Base-by-base conservation (phyloP, 2,888 invertebrate species). In the Pristionchus fissidentatus region DNA sequence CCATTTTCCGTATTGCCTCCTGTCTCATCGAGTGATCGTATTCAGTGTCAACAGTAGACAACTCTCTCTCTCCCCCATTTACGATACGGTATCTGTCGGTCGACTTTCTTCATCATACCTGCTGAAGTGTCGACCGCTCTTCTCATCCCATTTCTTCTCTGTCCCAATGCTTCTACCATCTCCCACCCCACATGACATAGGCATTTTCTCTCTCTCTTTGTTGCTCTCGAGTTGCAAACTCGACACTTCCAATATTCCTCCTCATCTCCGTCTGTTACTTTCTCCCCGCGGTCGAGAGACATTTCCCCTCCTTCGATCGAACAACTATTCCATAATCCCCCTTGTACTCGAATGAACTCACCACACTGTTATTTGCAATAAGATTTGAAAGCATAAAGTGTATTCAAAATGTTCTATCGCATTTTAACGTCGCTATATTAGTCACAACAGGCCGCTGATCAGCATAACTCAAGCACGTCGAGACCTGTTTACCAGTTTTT, bases 131-230 rank as follows among this genome's bases (percentile, higher is more conserved):
- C 35, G 66, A 5, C 1, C 32, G 15, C 32, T 7, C 62, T 62
- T 62, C 35, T 32, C 35, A 32, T 10, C 5, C 13, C 62, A 62
- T 62, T 35, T 38, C 38, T 38, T n/a, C 35, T 38, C 32, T 38
- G 38, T 41, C 66, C n/a, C 38, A 66, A 66, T 66, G 66, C 66
- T 66, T 66, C 66, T 66, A 66, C 66, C 66, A 66, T 66, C 66
- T 22, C 66, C n/a, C n/a, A n/a, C n/a, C 55, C 55, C 22, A 29
- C 66, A 66, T 66, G 66, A 66, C 66, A 19, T 66, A 66, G 66
- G 66, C 66, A 66, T 66, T 66, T n/a, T 66, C 41, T 35, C 66
- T 57, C n/a, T 5, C 26, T 10, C 38, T n/a, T 66, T 66, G 41
- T 66, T 66, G 38, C 66, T 66, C 41, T 35, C 38, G 66, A 66